A percentile compares a stretch with the other conserved stretches of the same genome.
Conservation (phyloP, 1,140 invertebrate species). For the Spodoptera litura region DNA sequence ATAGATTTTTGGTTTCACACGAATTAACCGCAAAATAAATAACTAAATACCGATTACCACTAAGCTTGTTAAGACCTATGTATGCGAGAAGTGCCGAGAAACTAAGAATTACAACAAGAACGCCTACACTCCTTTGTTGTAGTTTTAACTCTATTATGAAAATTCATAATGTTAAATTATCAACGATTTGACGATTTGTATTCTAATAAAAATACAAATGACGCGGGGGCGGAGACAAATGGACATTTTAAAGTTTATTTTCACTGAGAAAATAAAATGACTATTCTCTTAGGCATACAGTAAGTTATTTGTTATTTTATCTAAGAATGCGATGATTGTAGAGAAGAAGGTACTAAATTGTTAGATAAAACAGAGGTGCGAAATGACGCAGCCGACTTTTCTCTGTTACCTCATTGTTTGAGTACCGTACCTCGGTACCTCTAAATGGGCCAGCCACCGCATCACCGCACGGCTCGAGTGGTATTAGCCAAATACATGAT, state of each 20-base stretch:
- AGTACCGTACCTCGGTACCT: conserved; percentile 54
- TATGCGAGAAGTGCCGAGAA: neutral
- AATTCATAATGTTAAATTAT: neutral
- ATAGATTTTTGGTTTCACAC: neutral
- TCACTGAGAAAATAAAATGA: conserved; percentile 10
- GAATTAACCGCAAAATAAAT: neutral
- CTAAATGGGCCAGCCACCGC: conserved; percentile 57
- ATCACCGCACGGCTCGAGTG: too few relatives aligned
- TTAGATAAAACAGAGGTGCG: conserved; percentile 66
- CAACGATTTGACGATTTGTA: conserved; percentile 28
- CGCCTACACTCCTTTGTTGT: neutral
- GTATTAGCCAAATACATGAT: conserved; percentile 55
- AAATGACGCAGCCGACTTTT: conserved; percentile 67
- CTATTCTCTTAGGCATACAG: neutral
- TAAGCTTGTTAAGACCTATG: neutral
- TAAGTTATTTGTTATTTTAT: conserved; percentile 54
- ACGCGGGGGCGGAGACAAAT: conserved; percentile 9
- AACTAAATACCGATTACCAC: neutral
- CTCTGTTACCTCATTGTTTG: conserved; percentile 80
- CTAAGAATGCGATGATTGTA: conserved; percentile 59
- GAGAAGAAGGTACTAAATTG: conserved; percentile 38
- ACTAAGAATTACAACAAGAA: neutral
- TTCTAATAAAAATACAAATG: conserved; percentile 14
- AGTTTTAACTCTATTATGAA: neutral
- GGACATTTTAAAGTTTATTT: conserved; percentile 7